phyloP scores from a whole-genome alignment of 2,888 invertebrate species.

The Tillus elongatus region DNA sequence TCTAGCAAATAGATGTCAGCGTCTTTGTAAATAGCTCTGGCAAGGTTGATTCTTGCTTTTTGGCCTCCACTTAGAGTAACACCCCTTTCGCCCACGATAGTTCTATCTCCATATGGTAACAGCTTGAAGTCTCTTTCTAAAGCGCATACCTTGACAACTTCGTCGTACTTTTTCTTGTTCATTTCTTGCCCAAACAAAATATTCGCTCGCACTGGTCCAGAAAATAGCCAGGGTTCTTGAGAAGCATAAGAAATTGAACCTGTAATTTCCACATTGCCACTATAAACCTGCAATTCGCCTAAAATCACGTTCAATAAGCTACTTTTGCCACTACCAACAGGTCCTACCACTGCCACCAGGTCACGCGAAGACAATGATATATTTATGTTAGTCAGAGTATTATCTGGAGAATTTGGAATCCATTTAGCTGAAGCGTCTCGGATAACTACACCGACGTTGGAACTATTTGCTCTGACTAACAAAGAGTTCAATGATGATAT shows the following conservation, averaged over 20 bases:
- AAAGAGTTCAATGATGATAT: slow-evolving; percentile 46
- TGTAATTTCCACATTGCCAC: slow-evolving; percentile 55
- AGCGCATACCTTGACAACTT: slow-evolving; percentile 60
- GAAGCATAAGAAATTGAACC: slow-evolving; percentile 69
- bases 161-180: slow-evolving; percentile 56
- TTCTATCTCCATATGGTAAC: slow-evolving; percentile 69
- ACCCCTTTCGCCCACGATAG: slow-evolving; percentile 67
- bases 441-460: slow-evolving; percentile 27
- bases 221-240: slow-evolving; percentile 78
- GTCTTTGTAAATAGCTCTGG: slow-evolving; percentile 73
- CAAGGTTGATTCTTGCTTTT: slow-evolving; percentile 77
- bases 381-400: slow-evolving; percentile 50
- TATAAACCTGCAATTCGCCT: slow-evolving; percentile 58
- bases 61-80: slow-evolving; percentile 69
- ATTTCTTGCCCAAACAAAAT: slow-evolving; percentile 76
- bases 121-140: slow-evolving; percentile 61
- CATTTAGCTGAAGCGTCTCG: slow-evolving; percentile 60
- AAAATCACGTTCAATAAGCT: slow-evolving; percentile 49
- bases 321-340: slow-evolving; percentile 56
- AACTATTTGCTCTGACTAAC: slow-evolving; percentile 45
- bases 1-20: slow-evolving; percentile 79
- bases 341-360: slow-evolving; percentile 48
- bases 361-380: slow-evolving; percentile 54
- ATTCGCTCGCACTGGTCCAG: slow-evolving; percentile 79
- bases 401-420: slow-evolving; percentile 34